Percentiles rank a stretch among this genome's conserved stretches.
These are phyloP conservation scores for Axinella damicornis DNA, from an alignment of 37 sponge, comb jelly and placozoan species.

Conservation along the genomic window DNA sequence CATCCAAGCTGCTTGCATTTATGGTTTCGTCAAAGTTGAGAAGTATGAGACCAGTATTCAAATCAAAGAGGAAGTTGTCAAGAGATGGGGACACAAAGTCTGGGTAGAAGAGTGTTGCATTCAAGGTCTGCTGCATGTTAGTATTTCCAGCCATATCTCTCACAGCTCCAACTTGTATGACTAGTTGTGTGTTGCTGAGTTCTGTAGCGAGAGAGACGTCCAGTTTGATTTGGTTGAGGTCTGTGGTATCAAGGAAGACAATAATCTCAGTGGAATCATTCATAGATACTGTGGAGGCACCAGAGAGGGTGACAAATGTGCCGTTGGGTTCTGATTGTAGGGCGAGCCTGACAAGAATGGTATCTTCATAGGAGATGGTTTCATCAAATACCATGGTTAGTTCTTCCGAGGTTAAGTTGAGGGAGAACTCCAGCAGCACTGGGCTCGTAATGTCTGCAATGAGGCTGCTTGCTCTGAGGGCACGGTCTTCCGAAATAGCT, in stretches of 20 bases:
- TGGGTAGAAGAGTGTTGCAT: conserved; percentile 27
- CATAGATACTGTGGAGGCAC: conserved; percentile 41
- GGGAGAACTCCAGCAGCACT: conserved; percentile 50
- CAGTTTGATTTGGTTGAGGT: conserved; percentile 78
- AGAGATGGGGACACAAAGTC: conserved; percentile 69
- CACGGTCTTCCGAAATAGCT: conserved; percentile 33
- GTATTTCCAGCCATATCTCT: conserved; percentile 69
- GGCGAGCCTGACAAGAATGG: conserved; percentile 43
- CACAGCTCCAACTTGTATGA: conserved; percentile 40
- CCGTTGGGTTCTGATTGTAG: conserved; percentile 50
- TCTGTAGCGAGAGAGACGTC: conserved; percentile 71
- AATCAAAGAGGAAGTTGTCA: conserved; percentile 70
- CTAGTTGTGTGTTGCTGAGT: conserved; percentile 50
- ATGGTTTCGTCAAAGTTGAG: conserved; percentile 83
- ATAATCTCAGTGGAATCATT: conserved; percentile 70
- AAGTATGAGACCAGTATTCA: conserved; percentile 60
- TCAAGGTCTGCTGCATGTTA: conserved; percentile 47
- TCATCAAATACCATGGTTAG: conserved; percentile 87
- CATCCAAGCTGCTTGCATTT: conserved; percentile 59
- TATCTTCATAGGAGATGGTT: conserved; percentile 63
- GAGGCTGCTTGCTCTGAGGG: conserved; percentile 40
- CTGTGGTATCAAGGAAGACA: conserved; percentile 44
- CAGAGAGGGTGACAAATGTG: conserved; percentile 58
- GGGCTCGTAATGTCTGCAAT: conserved; percentile 75
- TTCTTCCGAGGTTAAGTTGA: conserved; percentile 79